phyloP scores from a whole-genome alignment of 2,113 vertebrate genomes.

The human (Homo sapiens) region GRCh38 chr5:104608501-104609000 shows the following conservation, averaged over 20 bases:
- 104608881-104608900: neutral
- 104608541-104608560: neutral
- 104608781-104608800: neutral
- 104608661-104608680: neutral
- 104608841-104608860: neutral
- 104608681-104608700: neutral
- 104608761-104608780: neutral
- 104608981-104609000: rapidly evolving
- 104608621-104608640: neutral
- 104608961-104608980: neutral
- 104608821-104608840: neutral
- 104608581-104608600: neutral
- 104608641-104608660: neutral
- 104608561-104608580: neutral
- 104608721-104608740: neutral
- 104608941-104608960: neutral
- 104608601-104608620: neutral
- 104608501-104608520: neutral
- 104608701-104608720: neutral
- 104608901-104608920: neutral
- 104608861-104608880: neutral
- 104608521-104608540: neutral
- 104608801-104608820: neutral
- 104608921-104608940: too few relatives aligned
- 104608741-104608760: neutral